Base-by-base conservation (phyloP, 2,888 invertebrate genomes). In the Habrosyne pyritoides region DNA sequence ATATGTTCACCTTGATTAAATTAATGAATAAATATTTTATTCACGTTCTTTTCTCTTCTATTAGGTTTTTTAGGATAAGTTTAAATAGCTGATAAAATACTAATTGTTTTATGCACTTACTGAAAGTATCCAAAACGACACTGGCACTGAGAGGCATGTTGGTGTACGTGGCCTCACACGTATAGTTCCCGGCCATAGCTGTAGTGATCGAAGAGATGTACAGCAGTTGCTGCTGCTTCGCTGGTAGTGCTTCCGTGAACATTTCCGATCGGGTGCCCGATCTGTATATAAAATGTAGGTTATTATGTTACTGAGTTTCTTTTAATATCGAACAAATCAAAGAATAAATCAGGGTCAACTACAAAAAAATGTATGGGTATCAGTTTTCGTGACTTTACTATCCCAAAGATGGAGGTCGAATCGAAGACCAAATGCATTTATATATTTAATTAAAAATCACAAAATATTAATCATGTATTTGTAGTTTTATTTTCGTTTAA, bases 111-210 rank as follows among this genome's bases (percentile, higher is more conserved):
- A 53, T 53, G 7, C 54, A 72, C 81, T 79, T 77, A 89, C 86
- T 78, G 79, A 95, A 96, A 59, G 96, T 96, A 73, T 95, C 95
- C 73, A 97, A 94, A 71, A 93, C 89, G 47, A 97, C 96, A 60
- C 94, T 94, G 56, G 94, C 94, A 67, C 90, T 93, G 53, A 97
- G 86, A 30, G 93, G 90, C 75, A 95, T 93, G 56, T 95, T 95
- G 59, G 97, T 96, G 86, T 97, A 98, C 59, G 93, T 95, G n/a
- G 96, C 97, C 26, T 94, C 94, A 79, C 98, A 98, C 60, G 95
- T 96, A 89, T 98, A 98, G 69, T 92, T 94, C 57, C 98, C 98
- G 36, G 95, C 96, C 93, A 97, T 96, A 56, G 95, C 94, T 64
- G 95, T 95, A 46, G 94, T 94, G 69, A 97, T 93, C 36, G 95